Evolutionary conservation across 2,113 vertebrate genomes (phyloP), one percentile per base, ranked within the genome.

Genomic region (Donacobius atricapilla): DNA sequence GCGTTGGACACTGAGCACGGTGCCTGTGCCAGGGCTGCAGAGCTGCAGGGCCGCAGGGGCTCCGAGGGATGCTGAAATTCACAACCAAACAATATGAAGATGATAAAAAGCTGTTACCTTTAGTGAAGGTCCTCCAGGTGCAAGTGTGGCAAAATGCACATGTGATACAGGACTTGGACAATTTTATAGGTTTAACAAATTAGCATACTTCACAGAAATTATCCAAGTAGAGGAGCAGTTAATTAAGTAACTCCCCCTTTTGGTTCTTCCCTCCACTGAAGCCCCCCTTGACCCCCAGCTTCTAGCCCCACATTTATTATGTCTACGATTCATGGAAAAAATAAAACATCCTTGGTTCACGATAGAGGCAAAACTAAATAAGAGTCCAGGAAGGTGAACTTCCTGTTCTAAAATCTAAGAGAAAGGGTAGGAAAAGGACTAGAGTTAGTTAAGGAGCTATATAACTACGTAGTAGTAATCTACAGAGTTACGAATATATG

Each of bases 111-210:
- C 11, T 17, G 53, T 18, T 40, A 28, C n/a, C 42, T 75, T 58
- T 44, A 44, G 19, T 51, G 37, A 19, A 51, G 27, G 53, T 13
- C 14, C 33, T 77, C 37, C 53, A 77, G 45, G 37, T 77, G 45
- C 27, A 33, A 37, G 9, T 51, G 27, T 51, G 61, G 37, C 61
- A 76, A 50, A 58, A 58, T 31, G 44, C 31, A 53, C 56, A 23
- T 1, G 0, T 40, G 30, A 57, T 57, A 21, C 11, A 44, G 42
- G 44, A 27, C 14, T 68, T 68, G 0, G 2, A 12, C 63, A 51
- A 15, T 60, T 77, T 51, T 68, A 2, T 22, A 31, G 19, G 11
- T 44, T 58, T 44, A 77, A 68, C 33, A 58, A 37, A 51, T 68
- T 37, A 51, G 21, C 9, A 11, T 33, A 15, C 31, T 27, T 51